These are phyloP conservation scores for Drosophila kanekoi DNA, from an alignment of 2,888 invertebrate species.

Conservation along the genomic window DNA sequence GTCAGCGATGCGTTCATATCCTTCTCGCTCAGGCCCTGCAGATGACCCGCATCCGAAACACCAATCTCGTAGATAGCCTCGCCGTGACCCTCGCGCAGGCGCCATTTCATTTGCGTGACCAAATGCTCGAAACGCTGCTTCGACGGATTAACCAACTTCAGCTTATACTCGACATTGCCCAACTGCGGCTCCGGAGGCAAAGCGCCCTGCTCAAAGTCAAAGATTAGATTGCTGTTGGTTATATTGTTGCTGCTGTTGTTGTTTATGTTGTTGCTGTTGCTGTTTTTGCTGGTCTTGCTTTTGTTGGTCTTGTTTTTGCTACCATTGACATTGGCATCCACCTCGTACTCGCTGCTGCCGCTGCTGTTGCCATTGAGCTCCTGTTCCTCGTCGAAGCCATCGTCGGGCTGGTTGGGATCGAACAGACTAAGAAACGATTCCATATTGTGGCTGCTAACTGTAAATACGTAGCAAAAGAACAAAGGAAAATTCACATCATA, in stretches of 20 bases:
- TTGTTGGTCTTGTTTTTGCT: conserved; percentile 43
- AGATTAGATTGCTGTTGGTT: conserved; percentile 74
- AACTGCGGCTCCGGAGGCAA: conserved; percentile 97
- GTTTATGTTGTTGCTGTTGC: conserved; percentile 59
- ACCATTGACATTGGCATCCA: conserved; percentile 53
- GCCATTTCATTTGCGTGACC: conserved; percentile 99
- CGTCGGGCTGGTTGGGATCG: conserved; percentile 87
- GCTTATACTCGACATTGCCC: conserved; percentile 98
- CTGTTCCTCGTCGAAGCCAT: conserved; percentile 82
- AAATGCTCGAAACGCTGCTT: conserved; percentile 97
- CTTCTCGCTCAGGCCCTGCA: conserved; percentile 92
- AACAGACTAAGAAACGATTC: conserved; percentile 94
- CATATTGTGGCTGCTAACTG: conserved; percentile 86
- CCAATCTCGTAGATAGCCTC: conserved; percentile 99
- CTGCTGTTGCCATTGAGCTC: conserved; percentile 77
- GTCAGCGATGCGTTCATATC: conserved; percentile 95
- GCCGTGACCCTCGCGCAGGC: conserved; percentile 97
- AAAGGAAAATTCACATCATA: conserved; percentile 13
- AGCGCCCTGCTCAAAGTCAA: conserved; percentile 87
- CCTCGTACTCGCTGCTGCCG: conserved; percentile 60
- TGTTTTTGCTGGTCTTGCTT: conserved; percentile 38
- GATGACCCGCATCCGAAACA: conserved; percentile 94
- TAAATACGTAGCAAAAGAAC: background rate
- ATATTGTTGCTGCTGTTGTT: conserved; percentile 55
- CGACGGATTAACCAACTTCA: conserved; percentile 96